These are phyloP conservation scores for Sebastes hubbsi DNA, from an alignment of 2,797 vertebrate genomes.

Conservation along the genomic window DNA sequence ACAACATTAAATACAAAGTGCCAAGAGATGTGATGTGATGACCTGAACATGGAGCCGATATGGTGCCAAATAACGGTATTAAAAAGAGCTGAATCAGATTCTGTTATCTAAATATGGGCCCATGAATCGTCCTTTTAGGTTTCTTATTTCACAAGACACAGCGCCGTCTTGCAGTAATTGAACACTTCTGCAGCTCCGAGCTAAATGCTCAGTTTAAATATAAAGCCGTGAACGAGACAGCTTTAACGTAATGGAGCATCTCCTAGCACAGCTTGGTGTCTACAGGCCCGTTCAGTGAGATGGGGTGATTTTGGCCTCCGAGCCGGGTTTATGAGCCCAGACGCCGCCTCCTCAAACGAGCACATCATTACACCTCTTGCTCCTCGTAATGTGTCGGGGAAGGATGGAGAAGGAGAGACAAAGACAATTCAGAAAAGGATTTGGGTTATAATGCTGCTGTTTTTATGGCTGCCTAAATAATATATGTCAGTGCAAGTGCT, in stretches of 20 bases:
- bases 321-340: constrained; percentile 63
- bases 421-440: constrained; percentile 4
- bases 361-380: constrained; percentile 57
- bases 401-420: not conserved
- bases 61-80: not conserved
- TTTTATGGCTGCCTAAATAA: constrained; percentile 21
- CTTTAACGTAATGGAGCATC: constrained; percentile 54
- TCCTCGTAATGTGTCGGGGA: constrained; percentile 33
- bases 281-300: constrained; percentile 42
- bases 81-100: not conserved
- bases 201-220: constrained; percentile 24
- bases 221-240: constrained; percentile 32
- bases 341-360: constrained; percentile 46
- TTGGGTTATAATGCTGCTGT: constrained; percentile 1
- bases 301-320: constrained; percentile 45
- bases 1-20: not conserved
- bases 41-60: not conserved
- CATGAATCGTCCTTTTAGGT: not conserved
- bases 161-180: not conserved
- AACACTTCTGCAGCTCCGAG: not conserved
- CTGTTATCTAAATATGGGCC: not conserved
- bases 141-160: not conserved
- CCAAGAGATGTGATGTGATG: not conserved
- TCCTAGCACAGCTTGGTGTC: constrained; percentile 23
- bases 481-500: not conserved